Conservation (phyloP, 2,797 vertebrate genomes). For the Dicrostonyx torquatus region DNA sequence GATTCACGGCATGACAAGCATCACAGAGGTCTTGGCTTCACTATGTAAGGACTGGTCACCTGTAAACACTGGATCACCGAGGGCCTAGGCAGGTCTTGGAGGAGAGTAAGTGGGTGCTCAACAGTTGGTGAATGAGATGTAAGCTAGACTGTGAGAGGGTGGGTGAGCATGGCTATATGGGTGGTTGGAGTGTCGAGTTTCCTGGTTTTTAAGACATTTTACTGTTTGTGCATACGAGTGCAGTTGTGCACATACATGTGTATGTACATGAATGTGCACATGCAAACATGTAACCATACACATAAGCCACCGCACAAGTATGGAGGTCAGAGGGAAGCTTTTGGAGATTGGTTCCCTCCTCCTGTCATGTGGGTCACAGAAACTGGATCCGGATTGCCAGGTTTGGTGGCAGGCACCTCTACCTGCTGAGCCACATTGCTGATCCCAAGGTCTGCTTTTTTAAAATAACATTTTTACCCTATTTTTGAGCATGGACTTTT, state of each 20-base stretch:
- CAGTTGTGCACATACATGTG: not conserved
- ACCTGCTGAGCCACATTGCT: not conserved
- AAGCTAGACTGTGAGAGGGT: not conserved
- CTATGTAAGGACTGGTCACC: not conserved
- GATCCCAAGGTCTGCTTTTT: not conserved
- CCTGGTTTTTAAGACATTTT: not conserved
- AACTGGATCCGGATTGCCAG: not conserved
- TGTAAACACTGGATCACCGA: accelerated
- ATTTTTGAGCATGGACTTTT: not conserved
- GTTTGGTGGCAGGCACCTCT: not conserved
- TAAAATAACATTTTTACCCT: not conserved
- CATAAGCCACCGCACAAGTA: too few relatives aligned
- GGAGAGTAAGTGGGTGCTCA: accelerated
- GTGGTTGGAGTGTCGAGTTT: not conserved
- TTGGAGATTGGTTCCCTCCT: not conserved
- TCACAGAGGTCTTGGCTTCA: not conserved
- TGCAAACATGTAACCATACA: not conserved
- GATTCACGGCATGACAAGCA: accelerated
- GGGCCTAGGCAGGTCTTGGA: not conserved
- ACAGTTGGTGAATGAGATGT: not conserved
- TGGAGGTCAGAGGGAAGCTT: not conserved
- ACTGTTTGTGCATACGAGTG: not conserved
- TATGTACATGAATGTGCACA: too few relatives aligned
- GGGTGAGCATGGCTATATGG: too few relatives aligned
- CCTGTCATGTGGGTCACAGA: not conserved